phyloP scores from a whole-genome alignment of 2,888 invertebrate genomes.

The Melieria picta region DNA sequence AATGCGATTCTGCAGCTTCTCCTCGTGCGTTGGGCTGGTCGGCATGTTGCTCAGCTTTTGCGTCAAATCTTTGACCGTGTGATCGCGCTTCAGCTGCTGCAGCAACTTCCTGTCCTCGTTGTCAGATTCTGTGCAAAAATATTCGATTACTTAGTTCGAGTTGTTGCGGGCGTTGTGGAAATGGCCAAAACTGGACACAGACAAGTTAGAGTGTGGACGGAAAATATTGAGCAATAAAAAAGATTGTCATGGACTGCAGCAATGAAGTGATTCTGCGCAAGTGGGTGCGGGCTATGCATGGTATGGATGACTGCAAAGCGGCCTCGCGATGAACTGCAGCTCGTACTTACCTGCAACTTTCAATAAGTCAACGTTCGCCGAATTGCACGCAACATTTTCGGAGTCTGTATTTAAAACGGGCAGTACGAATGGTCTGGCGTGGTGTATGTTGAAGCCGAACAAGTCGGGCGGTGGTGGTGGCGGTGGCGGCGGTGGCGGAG shows the following conservation, averaged over 20 bases:
- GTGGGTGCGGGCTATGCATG: too few species aligned
- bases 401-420: slow-evolving; percentile 9
- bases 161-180: not conserved
- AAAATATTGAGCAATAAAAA: slow-evolving; percentile 11
- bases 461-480: slow-evolving; percentile 59
- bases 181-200: not conserved
- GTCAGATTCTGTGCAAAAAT: slow-evolving; percentile 67
- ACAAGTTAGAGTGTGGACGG: not conserved
- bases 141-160: not conserved
- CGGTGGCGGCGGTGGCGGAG: slow-evolving; percentile 53
- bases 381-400: not conserved
- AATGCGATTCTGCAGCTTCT: slow-evolving; percentile 72
- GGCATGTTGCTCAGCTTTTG: slow-evolving; percentile 82
- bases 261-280: too few species aligned
- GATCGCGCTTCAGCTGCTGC: slow-evolving; percentile 80
- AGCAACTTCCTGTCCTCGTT: slow-evolving; percentile 73
- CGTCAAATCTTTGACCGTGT: slow-evolving; percentile 88
- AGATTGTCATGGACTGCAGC: too few species aligned
- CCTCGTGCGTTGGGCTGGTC: slow-evolving; percentile 69
- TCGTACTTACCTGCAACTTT: slow-evolving; percentile 46
- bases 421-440: too few species aligned
- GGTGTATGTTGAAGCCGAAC: slow-evolving; percentile 41
- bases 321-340: not conserved
- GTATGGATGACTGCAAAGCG: too few species aligned
- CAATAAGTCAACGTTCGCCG: slow-evolving; percentile 30